phyloP scores from a whole-genome alignment of 1,140 invertebrate genomes.

The Orchesella cincta region DNA sequence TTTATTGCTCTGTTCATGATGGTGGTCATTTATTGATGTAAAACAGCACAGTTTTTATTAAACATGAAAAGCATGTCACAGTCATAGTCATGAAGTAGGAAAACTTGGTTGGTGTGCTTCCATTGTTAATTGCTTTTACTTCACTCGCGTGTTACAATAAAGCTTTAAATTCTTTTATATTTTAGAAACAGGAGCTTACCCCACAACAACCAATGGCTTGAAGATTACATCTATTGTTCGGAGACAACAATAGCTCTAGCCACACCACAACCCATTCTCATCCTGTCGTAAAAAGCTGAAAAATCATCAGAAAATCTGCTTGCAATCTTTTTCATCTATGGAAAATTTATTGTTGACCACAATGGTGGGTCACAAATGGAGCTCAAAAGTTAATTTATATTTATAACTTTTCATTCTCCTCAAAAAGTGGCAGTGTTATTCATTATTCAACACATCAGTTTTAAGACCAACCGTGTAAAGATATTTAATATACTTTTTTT shows the following conservation, averaged over 20 bases:
- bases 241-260: slow-evolving; percentile 1
- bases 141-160: not conserved
- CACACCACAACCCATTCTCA: too few relatives aligned
- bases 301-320: too few relatives aligned
- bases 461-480: too few relatives aligned
- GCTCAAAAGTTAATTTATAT: too few relatives aligned
- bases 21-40: slow-evolving; percentile 1
- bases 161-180: not conserved
- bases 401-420: too few relatives aligned
- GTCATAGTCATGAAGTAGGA: not conserved
- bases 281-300: too few relatives aligned
- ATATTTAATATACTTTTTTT: too few relatives aligned
- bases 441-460: too few relatives aligned
- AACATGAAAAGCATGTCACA: not conserved
- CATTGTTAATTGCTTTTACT: not conserved
- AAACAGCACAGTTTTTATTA: not conserved
- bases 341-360: too few relatives aligned
- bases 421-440: too few relatives aligned
- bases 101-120: not conserved
- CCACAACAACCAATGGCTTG: not conserved
- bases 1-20: not conserved
- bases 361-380: too few relatives aligned
- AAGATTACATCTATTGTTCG: not conserved
- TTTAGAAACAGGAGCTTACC: not conserved
- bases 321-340: too few relatives aligned